These are phyloP conservation scores for Palythoa grandiflora DNA, from an alignment of 92 coral and sea anemone genomes.

Conservation along the genomic window DNA sequence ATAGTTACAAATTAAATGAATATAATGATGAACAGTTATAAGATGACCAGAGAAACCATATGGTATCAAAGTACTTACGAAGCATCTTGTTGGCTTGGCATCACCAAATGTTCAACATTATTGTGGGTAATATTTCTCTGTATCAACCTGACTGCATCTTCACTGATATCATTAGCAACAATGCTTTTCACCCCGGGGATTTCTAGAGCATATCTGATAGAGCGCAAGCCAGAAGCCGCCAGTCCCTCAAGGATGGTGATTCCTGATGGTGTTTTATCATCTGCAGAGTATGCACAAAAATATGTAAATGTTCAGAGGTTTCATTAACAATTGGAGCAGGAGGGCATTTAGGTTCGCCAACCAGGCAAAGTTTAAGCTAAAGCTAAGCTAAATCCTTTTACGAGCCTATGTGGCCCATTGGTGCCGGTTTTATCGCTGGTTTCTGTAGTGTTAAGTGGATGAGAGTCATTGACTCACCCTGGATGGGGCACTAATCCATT, in stretches of 20 bases:
- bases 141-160: constrained; percentile 89
- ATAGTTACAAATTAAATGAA: no score
- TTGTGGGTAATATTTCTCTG: constrained; percentile 80
- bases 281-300: constrained; percentile 17
- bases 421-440: no score
- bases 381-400: no score
- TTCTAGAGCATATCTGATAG: constrained; percentile 95
- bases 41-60: neutral
- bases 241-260: constrained; percentile 90
- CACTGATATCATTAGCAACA: constrained; percentile 95
- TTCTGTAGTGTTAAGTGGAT: no score
- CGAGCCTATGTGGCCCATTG: no score
- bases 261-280: constrained; percentile 47
- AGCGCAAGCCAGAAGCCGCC: constrained; percentile 98
- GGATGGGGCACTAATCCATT: no score
- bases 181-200: constrained; percentile 76
- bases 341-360: no score
- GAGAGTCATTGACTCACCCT: no score
- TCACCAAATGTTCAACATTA: constrained; percentile 79
- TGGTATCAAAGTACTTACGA: constrained; percentile 67
- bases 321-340: no score
- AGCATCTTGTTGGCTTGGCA: constrained; percentile 91
- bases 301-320: no score
- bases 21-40: neutral
- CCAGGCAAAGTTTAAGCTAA: no score